Evolutionary conservation across 2,113 vertebrate species (phyloP), one percentile per base, ranked within the genome.

Genomic region (Cinclus cinclus): DNA sequence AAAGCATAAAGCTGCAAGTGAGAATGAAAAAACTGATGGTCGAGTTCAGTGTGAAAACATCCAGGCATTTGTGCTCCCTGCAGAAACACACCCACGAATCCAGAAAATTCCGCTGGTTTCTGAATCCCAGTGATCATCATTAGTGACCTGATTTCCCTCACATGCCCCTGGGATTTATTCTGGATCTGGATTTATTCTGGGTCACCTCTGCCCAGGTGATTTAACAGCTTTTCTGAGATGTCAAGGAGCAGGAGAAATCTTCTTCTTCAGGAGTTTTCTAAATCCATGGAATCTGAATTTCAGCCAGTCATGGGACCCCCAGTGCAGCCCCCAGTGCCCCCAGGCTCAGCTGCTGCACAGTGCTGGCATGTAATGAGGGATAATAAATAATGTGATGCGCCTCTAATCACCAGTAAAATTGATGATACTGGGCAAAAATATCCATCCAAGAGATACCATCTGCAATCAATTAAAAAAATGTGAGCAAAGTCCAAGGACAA

Each of bases 301-400:
- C 33, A 13, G 13, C 41, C 41, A 35, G 41, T 11, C 71, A 30
- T 2, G 3, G 71, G 41, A 16, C 3, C 39, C 11, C 10, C 35
- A 37, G 35, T 0, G 16, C 59, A 50, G 22, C 30, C 35, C 4
- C 22, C 24, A 69, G 35, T 23, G 68, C 20, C 35, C 44, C 39
- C 1, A 0, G 14, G 20, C 13, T 31, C 9, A 0, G 8, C 5
- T 31, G 24, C 18, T 3, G 20, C 3, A 3, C 24, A 39, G 49
- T 4, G 22, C 18, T 59, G 52, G 14, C 28, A 1, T 0, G 35
- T 41, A 6, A 4, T 23, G 5, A 16, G 44, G 18, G 39, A 5
- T 2, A 19, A 44, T 13, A 17, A 69, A 35, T 15, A 4, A 11
- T 6, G 4, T 0, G 2, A 22, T 8, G 21, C 9, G 15, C 11